A percentile compares a stretch with the other conserved stretches of the same genome.
These are phyloP conservation scores for Ceuthmochares aereus DNA, from an alignment of 2,113 vertebrate species.

Conservation along the genomic window DNA sequence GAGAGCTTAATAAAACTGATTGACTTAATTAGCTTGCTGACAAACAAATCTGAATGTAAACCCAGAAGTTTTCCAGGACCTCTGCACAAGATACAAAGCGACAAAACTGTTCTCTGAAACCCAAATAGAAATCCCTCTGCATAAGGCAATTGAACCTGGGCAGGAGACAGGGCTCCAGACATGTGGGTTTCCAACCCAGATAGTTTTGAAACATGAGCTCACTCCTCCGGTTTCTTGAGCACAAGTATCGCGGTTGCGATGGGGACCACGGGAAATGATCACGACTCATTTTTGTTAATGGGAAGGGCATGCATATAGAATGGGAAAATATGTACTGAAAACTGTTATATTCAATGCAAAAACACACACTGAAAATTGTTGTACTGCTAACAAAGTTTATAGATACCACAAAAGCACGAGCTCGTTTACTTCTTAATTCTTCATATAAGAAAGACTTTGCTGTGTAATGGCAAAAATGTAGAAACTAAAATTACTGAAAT, in stretches of 20 bases:
- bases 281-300: not conserved
- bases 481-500: not conserved
- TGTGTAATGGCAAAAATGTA: not conserved
- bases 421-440: not conserved
- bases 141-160: not conserved
- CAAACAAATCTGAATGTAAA: not conserved
- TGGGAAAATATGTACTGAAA: not conserved
- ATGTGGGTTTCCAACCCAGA: constrained; percentile 49
- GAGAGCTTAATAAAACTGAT: not conserved
- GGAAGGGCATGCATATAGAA: not conserved
- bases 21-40: not conserved
- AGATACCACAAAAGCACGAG: not conserved
- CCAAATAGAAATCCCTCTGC: not conserved
- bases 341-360: not conserved
- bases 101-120: not conserved
- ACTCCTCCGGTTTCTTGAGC: constrained; percentile 29
- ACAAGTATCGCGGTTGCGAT: not conserved
- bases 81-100: not conserved
- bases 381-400: not conserved
- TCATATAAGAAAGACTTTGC: not conserved
- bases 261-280: not conserved
- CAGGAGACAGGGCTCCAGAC: constrained; percentile 19
- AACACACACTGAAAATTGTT: not conserved
- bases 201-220: constrained; percentile 47
- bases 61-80: not conserved